Percentiles rank a stretch among this genome's conserved stretches.
phyloP scores from a whole-genome alignment of 2,888 invertebrate genomes.

The Chrysopilus asiliformis region DNA sequence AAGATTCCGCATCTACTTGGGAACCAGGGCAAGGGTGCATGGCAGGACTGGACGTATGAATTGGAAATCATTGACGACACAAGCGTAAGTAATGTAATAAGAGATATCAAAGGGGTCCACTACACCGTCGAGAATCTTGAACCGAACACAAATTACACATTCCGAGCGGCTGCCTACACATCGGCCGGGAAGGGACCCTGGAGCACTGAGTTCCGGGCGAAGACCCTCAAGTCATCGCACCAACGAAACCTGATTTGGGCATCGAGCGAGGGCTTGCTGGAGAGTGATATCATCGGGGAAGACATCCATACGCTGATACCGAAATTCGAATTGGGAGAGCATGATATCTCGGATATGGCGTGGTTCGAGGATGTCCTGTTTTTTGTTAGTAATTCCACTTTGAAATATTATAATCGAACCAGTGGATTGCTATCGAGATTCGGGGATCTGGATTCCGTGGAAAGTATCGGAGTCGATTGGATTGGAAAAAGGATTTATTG shows the following conservation, averaged over 20 bases:
- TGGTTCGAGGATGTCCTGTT: constrained; percentile 66
- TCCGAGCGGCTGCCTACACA: constrained; percentile 69
- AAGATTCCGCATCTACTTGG: constrained; percentile 60
- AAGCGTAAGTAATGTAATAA: constrained; percentile 26
- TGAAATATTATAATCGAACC: constrained; percentile 55
- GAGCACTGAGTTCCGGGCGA: constrained; percentile 60
- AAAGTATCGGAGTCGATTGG: constrained; percentile 80
- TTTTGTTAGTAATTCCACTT: constrained; percentile 59
- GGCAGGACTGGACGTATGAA: constrained; percentile 35
- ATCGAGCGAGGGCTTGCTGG: constrained; percentile 57
- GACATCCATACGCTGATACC: constrained; percentile 55
- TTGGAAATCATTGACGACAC: constrained; percentile 30
- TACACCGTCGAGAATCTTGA: constrained; percentile 54
- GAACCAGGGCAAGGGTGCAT: constrained; percentile 55
- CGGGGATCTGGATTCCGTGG: constrained; percentile 53
- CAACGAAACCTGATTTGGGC: constrained; percentile 51
- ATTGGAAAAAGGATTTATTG: constrained; percentile 81
- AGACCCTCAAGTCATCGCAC: constrained; percentile 44
- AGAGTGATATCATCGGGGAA: constrained; percentile 70
- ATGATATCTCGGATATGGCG: constrained; percentile 55
- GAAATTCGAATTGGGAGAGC: constrained; percentile 43
- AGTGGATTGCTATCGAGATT: constrained; percentile 17
- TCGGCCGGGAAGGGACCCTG: constrained; percentile 66
- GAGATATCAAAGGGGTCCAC: constrained; percentile 43
- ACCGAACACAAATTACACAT: constrained; percentile 60